Percentiles rank a stretch among this genome's conserved stretches.
These are phyloP conservation scores for Pelosia muscerda DNA, from an alignment of 2,888 invertebrate species.

Conservation along the genomic window DNA sequence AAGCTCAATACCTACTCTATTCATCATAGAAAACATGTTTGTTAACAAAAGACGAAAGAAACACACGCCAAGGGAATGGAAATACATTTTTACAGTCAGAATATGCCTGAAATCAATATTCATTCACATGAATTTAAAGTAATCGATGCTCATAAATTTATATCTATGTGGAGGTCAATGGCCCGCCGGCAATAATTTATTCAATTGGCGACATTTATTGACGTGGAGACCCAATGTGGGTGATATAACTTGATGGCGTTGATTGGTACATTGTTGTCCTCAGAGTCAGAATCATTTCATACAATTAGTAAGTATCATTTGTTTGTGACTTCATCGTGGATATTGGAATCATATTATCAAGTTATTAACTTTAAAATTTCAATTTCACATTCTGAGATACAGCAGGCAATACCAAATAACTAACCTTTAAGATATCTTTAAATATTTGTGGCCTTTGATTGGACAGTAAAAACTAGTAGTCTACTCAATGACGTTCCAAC, in stretches of 20 bases:
- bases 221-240: conserved; percentile 13
- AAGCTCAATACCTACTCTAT: neutral
- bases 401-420: too few species aligned
- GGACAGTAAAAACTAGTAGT: too few species aligned
- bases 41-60: neutral
- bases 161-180: conserved; percentile 12
- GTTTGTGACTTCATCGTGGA: neutral
- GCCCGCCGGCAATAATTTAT: conserved; percentile 20
- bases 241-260: conserved; percentile 13
- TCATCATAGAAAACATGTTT: neutral
- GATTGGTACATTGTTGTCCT: neutral
- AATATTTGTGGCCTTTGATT: too few species aligned
- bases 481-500: too few species aligned
- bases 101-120: conserved; percentile 9
- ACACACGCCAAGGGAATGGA: neutral
- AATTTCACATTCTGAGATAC: too few species aligned
- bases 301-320: neutral
- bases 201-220: conserved; percentile 16
- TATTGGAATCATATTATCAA: too few species aligned
- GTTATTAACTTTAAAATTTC: too few species aligned
- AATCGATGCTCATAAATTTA: conserved; percentile 16
- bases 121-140: conserved; percentile 17
- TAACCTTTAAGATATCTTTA: too few species aligned
- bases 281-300: neutral
- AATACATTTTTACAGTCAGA: neutral